A percentile compares a stretch with the other conserved stretches of the same genome.
Evolutionary conservation across 2,113 vertebrate species (phyloP).

Genomic region (Chloropsis hardwickii): DNA sequence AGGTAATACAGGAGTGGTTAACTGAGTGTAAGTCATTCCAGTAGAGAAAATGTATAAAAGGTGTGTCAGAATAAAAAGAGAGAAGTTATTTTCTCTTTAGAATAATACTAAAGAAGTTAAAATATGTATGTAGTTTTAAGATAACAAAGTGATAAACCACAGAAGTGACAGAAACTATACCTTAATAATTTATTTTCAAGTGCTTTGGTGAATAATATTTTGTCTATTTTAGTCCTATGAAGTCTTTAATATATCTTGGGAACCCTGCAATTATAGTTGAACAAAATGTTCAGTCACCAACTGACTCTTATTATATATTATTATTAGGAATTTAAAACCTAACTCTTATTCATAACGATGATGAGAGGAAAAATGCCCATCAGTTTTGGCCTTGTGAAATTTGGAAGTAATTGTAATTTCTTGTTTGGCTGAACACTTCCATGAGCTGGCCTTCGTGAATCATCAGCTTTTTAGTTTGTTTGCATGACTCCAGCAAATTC

Average conservation of each 20-base stretch:
- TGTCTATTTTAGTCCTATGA: background rate
- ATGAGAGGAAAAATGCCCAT: background rate
- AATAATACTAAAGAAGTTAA: background rate
- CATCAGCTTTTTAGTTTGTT: background rate
- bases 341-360: background rate
- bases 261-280: background rate
- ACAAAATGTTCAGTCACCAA: conserved; percentile 7
- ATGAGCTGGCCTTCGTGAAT: background rate
- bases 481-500: background rate
- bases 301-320: background rate
- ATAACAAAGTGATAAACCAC: background rate
- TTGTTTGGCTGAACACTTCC: background rate
- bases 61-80: background rate
- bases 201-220: background rate
- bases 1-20: background rate
- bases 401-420: background rate
- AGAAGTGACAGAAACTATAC: background rate
- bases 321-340: background rate
- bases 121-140: background rate
- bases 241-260: background rate
- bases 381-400: background rate
- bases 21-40: background rate
- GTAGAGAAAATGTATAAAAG: background rate
- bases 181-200: background rate
- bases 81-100: background rate